These are phyloP conservation scores for Charaxes varanes DNA, from an alignment of 1,140 invertebrate species.

Conservation along the genomic window DNA sequence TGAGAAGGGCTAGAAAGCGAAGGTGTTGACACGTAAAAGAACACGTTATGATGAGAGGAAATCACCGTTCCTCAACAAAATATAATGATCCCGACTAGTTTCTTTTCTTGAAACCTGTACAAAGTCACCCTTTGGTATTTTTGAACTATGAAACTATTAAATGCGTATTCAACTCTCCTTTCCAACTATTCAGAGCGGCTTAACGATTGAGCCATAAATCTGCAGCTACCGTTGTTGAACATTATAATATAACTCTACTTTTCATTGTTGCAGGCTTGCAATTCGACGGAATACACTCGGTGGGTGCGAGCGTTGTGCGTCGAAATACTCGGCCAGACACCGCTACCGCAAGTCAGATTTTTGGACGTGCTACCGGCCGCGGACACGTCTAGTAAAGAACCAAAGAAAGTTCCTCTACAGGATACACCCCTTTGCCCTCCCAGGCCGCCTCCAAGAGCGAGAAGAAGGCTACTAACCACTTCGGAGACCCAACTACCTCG, in stretches of 20 bases:
- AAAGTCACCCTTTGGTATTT: constrained; percentile 16
- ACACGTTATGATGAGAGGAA: constrained; percentile 50
- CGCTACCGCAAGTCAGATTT: constrained; percentile 60
- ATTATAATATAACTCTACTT: constrained; percentile 16
- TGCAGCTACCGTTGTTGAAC: constrained; percentile 5
- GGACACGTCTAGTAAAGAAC: constrained; percentile 46
- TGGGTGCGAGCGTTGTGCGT: constrained; percentile 66
- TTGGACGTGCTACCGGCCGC: constrained; percentile 59
- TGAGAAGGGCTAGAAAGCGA: constrained; percentile 67
- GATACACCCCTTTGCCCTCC: constrained; percentile 50
- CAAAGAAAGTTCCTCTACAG: constrained; percentile 47
- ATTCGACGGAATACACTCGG: constrained; percentile 61
- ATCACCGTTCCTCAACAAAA: constrained; percentile 19
- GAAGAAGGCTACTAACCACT: constrained; percentile 50
- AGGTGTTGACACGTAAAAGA: constrained; percentile 66
- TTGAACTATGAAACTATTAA: constrained; percentile 20
- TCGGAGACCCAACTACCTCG: constrained; percentile 53
- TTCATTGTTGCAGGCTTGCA: constrained; percentile 64
- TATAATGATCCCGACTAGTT: constrained; percentile 27
- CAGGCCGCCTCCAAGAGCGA: constrained; percentile 53
- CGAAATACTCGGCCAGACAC: constrained; percentile 64
- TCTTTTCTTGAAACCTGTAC: constrained; percentile 14
- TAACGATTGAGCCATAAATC: constrained; percentile 20
- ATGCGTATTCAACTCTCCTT: constrained; percentile 23
- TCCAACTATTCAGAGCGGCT: constrained; percentile 14